phyloP scores from a whole-genome alignment of 2,888 invertebrate genomes.

The Antheraea assamensis region DNA sequence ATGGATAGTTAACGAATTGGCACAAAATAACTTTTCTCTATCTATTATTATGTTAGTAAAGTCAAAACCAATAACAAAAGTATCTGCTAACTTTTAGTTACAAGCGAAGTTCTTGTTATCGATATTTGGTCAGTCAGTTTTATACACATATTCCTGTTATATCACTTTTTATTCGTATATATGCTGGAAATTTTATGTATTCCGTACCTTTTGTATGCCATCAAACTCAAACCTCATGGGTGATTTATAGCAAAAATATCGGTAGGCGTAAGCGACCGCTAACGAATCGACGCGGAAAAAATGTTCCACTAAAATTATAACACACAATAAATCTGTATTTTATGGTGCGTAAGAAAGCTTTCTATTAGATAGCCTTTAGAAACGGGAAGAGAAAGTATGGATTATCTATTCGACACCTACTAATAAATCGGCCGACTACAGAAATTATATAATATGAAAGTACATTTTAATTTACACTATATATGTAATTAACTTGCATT shows the following conservation, averaged over 20 bases:
- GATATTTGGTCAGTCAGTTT: slow-evolving; percentile 6
- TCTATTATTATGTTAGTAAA: slow-evolving; percentile 11
- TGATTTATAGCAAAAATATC: slow-evolving; percentile 60
- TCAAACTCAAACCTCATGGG: slow-evolving; percentile 46
- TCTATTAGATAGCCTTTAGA: slow-evolving; percentile 3
- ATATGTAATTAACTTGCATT: not conserved
- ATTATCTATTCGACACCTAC: not conserved
- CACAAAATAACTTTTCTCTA: slow-evolving; percentile 2
- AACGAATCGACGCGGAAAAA: slow-evolving; percentile 43
- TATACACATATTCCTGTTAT: not conserved
- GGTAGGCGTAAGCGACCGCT: slow-evolving; percentile 34
- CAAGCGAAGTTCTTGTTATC: not conserved
- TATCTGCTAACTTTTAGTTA: not conserved
- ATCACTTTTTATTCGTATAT: not conserved
- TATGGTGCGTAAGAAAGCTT: slow-evolving; percentile 35
- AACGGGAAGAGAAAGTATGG: not conserved
- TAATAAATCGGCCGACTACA: not conserved
- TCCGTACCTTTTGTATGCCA: slow-evolving; percentile 51
- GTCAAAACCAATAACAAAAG: slow-evolving; percentile 11
- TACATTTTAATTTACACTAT: not conserved
- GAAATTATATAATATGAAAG: not conserved
- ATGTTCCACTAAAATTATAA: slow-evolving; percentile 38
- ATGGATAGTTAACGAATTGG: not conserved
- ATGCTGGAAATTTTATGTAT: slow-evolving; percentile 37
- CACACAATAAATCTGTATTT: slow-evolving; percentile 41